phyloP scores from a whole-genome alignment of 2,888 invertebrate species.

The Mythimna albipuncta region DNA sequence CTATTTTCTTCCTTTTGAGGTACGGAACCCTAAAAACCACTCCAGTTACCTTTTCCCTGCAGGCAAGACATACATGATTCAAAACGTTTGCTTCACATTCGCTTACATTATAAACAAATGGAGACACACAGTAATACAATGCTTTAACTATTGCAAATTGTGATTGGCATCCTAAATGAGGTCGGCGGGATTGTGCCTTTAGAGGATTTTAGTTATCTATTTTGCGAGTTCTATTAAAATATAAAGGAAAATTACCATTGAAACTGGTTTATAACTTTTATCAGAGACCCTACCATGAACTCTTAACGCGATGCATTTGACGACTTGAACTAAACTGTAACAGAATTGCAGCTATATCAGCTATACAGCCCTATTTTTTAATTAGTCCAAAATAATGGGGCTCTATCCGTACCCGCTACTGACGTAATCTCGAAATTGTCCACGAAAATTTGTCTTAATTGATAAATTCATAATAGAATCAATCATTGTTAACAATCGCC shows the following conservation, averaged over 20 bases:
- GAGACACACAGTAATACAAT: constrained; percentile 16
- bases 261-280: neutral
- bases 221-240: neutral
- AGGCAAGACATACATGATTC: constrained; percentile 39
- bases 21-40: constrained; percentile 33
- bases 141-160: constrained; percentile 31
- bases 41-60: constrained; percentile 32
- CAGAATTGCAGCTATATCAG: too few species aligned
- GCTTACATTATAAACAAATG: constrained; percentile 40
- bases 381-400: too few species aligned
- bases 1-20: too few species aligned
- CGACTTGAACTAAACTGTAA: too few species aligned
- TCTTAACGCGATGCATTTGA: too few species aligned
- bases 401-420: too few species aligned
- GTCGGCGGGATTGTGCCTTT: neutral
- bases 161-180: constrained; percentile 35
- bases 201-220: neutral
- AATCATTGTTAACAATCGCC: too few species aligned
- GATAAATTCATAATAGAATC: too few species aligned
- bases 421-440: too few species aligned
- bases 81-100: constrained; percentile 50
- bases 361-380: too few species aligned
- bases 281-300: too few species aligned
- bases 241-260: neutral
- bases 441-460: too few species aligned